Conservation (phyloP, 1,140 invertebrate genomes). For the Globodera rostochiensis region DNA sequence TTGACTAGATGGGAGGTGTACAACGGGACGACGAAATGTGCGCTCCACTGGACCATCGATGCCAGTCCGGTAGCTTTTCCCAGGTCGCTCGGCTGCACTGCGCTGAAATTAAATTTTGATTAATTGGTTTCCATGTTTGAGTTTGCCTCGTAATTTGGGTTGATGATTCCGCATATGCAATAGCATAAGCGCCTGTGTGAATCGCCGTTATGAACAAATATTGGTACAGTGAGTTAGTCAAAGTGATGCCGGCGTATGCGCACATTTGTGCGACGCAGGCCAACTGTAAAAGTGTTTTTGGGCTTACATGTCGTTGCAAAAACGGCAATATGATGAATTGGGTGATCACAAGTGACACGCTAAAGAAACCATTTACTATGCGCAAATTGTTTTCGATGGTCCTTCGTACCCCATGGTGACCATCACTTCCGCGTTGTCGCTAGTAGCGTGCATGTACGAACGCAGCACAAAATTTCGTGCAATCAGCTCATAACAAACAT, state of each 20-base stretch:
- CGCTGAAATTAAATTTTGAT: slow-evolving; percentile 43
- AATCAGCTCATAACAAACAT: slow-evolving; percentile 65
- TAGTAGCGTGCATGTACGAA: slow-evolving; percentile 61
- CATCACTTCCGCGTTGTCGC: slow-evolving; percentile 60
- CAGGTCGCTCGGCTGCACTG: slow-evolving; percentile 58
- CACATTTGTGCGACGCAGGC: slow-evolving; percentile 51
- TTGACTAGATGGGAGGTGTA: slow-evolving; percentile 64
- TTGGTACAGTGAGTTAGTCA: slow-evolving; percentile 58
- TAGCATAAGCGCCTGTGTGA: slow-evolving; percentile 63
- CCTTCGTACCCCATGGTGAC: slow-evolving; percentile 55
- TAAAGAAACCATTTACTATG: not conserved
- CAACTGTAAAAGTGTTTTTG: slow-evolving; percentile 58
- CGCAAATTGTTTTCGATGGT: no score
- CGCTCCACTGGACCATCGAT: slow-evolving; percentile 64
- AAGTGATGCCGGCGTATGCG: slow-evolving; percentile 53
- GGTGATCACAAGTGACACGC: slow-evolving; percentile 48
- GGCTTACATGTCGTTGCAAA: slow-evolving; percentile 50
- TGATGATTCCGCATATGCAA: slow-evolving; percentile 63
- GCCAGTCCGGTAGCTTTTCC: slow-evolving; percentile 64
- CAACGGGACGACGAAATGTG: slow-evolving; percentile 62
- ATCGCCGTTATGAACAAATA: slow-evolving; percentile 60
- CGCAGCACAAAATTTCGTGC: slow-evolving; percentile 64
- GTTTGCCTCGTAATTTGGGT: slow-evolving; percentile 63
- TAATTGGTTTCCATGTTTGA: not conserved
- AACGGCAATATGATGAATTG: slow-evolving; percentile 62